Conservation (phyloP, 2,797 vertebrate species). For the Typhlichthys subterraneus region DNA sequence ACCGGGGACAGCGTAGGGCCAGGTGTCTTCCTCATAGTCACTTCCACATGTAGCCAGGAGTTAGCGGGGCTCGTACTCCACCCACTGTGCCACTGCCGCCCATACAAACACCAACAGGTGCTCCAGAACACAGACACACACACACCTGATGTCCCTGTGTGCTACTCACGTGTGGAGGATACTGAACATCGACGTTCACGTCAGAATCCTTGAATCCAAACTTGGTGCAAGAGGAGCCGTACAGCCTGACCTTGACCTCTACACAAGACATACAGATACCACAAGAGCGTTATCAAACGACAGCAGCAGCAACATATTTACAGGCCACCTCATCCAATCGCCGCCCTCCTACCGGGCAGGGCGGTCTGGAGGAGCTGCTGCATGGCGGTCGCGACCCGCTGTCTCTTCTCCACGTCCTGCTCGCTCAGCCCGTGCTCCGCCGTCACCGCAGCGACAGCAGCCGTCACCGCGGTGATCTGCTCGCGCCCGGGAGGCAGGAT, state of each 20-base stretch:
- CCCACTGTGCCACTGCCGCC: no score
- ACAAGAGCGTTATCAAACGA: not conserved
- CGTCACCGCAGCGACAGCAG: slow-evolving; percentile 81
- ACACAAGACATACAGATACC: slow-evolving; percentile 33
- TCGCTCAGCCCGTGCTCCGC: slow-evolving; percentile 82
- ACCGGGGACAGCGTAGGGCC: no score
- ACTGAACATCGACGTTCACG: slow-evolving; percentile 92
- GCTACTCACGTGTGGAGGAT: slow-evolving; percentile 88
- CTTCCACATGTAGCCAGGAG: no score
- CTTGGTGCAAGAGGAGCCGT: slow-evolving; percentile 91
- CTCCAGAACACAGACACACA: no score
- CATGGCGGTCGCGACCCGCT: slow-evolving; percentile 79
- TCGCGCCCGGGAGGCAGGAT: slow-evolving; percentile 82
- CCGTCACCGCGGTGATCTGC: slow-evolving; percentile 81
- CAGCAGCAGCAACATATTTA: no score
- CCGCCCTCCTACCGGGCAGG: slow-evolving; percentile 81
- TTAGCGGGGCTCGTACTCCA: no score
- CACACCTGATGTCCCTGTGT: slow-evolving; percentile 15
- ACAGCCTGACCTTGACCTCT: slow-evolving; percentile 91
- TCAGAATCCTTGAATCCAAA: slow-evolving; percentile 96
- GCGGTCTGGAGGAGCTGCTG: slow-evolving; percentile 82
- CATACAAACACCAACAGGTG: no score
- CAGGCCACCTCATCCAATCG: no score
- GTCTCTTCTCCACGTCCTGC: slow-evolving; percentile 81
- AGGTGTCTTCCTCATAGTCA: no score